Evolutionary conservation across 2,113 vertebrate genomes (phyloP).

Genomic region (cattle (Bos taurus)): ARS-UCD2.0 NC_037336.1:93273501-93274000

Average conservation of each 20-base stretch:
- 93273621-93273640: neutral
- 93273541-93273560: neutral
- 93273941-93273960: neutral
- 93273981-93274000: neutral
- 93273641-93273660: neutral
- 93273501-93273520: neutral
- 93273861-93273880: neutral
- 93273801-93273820: neutral
- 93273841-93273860: neutral
- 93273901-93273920: neutral
- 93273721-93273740: neutral
- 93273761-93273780: neutral
- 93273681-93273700: neutral
- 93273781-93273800: neutral
- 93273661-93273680: neutral
- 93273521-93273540: neutral
- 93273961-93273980: neutral
- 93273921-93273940: neutral
- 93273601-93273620: neutral
- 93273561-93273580: neutral
- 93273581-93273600: neutral
- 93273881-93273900: neutral
- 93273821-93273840: neutral
- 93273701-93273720: neutral
- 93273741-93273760: neutral